Conservation (phyloP, 2,113 vertebrate species). For the Phainopepla nitens region DNA sequence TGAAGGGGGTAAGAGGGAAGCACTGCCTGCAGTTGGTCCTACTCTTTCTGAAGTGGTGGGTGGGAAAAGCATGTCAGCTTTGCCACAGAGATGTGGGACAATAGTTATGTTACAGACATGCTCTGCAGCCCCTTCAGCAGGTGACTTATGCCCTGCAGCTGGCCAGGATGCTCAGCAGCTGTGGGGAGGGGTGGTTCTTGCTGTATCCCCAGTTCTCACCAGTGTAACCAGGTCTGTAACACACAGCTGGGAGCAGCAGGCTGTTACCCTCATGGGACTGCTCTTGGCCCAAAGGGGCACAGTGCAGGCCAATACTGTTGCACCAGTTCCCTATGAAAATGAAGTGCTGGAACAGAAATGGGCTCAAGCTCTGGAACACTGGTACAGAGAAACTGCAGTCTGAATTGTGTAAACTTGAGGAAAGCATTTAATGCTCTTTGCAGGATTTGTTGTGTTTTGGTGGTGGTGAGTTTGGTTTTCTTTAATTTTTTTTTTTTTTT, state of each 20-base stretch:
- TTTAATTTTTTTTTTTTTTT: background rate
- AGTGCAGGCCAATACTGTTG: no score
- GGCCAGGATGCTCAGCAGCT: background rate
- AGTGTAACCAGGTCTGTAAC: background rate
- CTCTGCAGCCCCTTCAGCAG: background rate
- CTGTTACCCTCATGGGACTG: background rate
- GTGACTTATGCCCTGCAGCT: accelerated
- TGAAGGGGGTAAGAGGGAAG: background rate
- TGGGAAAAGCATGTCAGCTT: background rate
- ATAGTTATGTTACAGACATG: background rate
- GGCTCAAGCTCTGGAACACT: background rate
- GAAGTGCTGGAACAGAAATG: background rate
- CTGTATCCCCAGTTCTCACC: background rate
- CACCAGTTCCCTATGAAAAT: background rate
- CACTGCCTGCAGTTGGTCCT: background rate
- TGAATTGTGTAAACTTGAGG: background rate
- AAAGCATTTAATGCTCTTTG: background rate
- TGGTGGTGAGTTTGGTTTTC: accelerated
- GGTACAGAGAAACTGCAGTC: background rate
- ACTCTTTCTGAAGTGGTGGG: background rate
- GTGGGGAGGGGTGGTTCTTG: background rate
- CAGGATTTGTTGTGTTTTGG: background rate
- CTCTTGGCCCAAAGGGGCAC: background rate
- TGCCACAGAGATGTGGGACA: background rate
- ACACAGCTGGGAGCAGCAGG: background rate